Conservation (phyloP, 2,113 vertebrate species). For the Penelope pileata region DNA sequence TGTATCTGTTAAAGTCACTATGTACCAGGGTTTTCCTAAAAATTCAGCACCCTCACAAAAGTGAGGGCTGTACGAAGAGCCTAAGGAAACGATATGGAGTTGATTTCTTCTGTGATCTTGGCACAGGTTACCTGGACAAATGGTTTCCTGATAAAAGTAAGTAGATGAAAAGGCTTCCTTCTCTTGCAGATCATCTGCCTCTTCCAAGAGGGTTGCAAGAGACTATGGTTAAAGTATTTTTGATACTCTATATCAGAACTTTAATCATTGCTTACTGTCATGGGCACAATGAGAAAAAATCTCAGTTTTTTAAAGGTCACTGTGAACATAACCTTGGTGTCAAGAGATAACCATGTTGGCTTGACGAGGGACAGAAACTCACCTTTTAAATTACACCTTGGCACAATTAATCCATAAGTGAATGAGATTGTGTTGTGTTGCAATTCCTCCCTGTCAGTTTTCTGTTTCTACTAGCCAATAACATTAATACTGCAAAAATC, state of each 20-base stretch:
- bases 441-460: background rate
- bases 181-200: background rate
- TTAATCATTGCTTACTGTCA: background rate
- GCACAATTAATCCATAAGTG: background rate
- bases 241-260: background rate
- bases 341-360: background rate
- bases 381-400: background rate
- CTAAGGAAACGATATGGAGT: rapidly evolving
- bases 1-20: background rate
- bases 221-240: background rate
- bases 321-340: background rate
- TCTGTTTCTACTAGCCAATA: background rate
- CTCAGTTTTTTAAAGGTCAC: background rate
- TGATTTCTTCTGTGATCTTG: background rate
- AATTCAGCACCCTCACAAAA: background rate
- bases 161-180: background rate
- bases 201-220: background rate
- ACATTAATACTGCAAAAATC: background rate
- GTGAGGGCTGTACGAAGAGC: rapidly evolving
- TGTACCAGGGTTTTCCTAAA: background rate
- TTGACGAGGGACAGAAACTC: background rate
- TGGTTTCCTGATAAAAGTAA: conserved; percentile 38
- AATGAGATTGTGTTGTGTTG: background rate
- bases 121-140: background rate
- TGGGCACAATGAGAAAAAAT: background rate